Conservation (phyloP, 2,797 vertebrate species). For the Picus viridis region DNA sequence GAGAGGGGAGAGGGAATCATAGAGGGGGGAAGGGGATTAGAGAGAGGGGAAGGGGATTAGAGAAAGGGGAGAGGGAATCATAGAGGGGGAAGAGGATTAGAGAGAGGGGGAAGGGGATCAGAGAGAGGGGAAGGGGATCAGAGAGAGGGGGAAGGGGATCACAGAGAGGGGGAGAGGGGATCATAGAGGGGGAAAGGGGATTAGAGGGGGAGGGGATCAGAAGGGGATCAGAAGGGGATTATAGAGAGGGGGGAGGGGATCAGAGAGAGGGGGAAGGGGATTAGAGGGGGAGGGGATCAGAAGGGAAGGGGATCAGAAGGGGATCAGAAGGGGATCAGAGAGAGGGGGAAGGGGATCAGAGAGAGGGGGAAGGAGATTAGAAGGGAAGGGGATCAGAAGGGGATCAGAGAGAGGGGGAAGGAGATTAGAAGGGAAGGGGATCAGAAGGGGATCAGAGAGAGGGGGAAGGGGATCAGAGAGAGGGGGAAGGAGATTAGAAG, state of each 20-base stretch:
- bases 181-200: background rate
- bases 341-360: background rate
- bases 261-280: background rate
- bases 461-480: no score
- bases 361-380: background rate
- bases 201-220: no score
- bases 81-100: background rate
- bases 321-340: no score
- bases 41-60: background rate
- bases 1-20: background rate
- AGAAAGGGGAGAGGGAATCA: no score
- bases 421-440: no score
- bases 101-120: background rate
- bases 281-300: no score
- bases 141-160: background rate
- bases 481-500: background rate
- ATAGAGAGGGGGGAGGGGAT: background rate
- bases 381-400: background rate
- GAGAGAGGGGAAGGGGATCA: no score
- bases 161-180: no score
- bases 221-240: no score
- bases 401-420: background rate
- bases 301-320: background rate
- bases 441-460: no score
- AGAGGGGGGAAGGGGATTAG: no score